phyloP scores from a whole-genome alignment of 2,797 vertebrate genomes.

The Xerus rutilus region DNA sequence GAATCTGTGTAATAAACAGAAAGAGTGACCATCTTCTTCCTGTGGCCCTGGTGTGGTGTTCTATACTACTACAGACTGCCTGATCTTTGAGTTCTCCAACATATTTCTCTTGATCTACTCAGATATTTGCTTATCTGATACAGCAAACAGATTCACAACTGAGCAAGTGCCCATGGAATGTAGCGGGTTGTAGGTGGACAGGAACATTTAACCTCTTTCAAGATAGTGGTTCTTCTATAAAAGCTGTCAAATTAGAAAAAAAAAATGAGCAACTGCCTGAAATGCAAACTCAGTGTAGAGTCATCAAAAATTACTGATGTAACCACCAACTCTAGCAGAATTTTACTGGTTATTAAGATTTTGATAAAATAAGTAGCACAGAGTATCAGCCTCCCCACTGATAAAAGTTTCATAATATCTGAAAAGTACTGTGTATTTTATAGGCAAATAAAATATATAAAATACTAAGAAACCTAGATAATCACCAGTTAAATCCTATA shows the following conservation, averaged over 20 bases:
- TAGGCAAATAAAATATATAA: neutral
- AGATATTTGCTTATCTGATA: neutral
- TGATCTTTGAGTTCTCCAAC: neutral
- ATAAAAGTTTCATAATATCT: conserved; percentile 72
- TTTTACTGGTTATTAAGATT: conserved; percentile 71
- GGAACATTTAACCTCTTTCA: conserved; percentile 58
- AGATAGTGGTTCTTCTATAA: conserved; percentile 66
- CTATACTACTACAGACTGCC: neutral
- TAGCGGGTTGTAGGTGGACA: neutral
- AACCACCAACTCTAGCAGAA: conserved; percentile 74
- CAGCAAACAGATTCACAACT: neutral
- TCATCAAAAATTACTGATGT: conserved; percentile 62
- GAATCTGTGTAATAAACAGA: neutral
- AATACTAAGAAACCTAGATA: conserved; percentile 1
- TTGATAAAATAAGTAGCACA: conserved; percentile 47
- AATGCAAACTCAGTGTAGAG: conserved; percentile 66
- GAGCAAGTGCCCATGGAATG: neutral
- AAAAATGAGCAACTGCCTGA: neutral
- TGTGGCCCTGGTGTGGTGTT: neutral
- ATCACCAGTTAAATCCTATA: neutral
- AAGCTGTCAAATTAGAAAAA: conserved; percentile 21
- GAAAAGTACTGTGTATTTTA: conserved; percentile 15
- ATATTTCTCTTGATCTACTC: neutral
- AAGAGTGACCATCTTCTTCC: neutral
- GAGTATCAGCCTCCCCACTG: conserved; percentile 55